phyloP scores from a whole-genome alignment of 2,888 invertebrate genomes.

The Chelonus formosanus region DNA sequence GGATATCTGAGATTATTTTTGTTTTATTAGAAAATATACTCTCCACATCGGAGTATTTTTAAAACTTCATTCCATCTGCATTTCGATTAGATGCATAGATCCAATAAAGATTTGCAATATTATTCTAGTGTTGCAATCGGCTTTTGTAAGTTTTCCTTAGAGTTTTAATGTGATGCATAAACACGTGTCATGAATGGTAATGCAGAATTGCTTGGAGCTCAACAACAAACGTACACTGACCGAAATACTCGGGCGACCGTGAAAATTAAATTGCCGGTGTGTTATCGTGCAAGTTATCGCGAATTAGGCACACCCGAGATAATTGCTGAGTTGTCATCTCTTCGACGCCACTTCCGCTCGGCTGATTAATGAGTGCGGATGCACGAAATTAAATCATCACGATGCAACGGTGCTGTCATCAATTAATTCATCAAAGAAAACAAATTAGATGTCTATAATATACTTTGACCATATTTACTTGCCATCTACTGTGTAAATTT shows the following conservation, averaged over 20 bases:
- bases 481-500: no score
- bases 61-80: no score
- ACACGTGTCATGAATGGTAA: conserved; percentile 1
- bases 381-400: conserved; percentile 22
- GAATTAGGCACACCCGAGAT: conserved; percentile 29
- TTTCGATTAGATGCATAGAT: no score
- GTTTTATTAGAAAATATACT: no score
- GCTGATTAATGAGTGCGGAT: conserved; percentile 21
- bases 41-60: no score
- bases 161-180: neutral
- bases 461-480: no score
- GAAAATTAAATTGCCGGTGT: conserved; percentile 41
- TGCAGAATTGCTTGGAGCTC: neutral
- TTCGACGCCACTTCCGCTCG: conserved; percentile 31
- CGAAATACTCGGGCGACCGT: conserved; percentile 40
- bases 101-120: no score
- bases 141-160: no score
- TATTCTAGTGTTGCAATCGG: neutral
- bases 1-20: no score
- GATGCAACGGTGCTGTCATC: conserved; percentile 16
- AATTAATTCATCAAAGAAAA: conserved; percentile 20
- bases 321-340: conserved; percentile 32
- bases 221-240: conserved; percentile 31
- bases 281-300: conserved; percentile 27
- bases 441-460: no score